Evolutionary conservation across 1,140 invertebrate genomes (phyloP), one percentile per base, ranked within the genome.

Genomic region (Maconellicoccus hirsutus): DNA sequence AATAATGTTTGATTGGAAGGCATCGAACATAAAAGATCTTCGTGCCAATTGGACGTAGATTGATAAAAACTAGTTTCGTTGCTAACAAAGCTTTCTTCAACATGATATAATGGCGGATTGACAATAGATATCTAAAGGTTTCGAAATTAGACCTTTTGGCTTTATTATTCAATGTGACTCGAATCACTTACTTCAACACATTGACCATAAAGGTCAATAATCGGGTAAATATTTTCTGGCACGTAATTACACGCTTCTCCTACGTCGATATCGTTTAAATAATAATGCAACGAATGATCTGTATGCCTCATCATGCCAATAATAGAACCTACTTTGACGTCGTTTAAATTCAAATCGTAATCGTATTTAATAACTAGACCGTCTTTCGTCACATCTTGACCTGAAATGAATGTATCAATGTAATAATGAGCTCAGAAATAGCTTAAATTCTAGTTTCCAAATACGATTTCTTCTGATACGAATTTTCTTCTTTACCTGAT

Each of bases 141-240:
- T 10, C 7, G 25, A 70, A 29, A 19, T 7, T 16, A 7, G 8
- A 70, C 6, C 26, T 29, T 22, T 22, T 7, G 14, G 21, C 12
- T 33, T 70, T 70, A 33, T 7, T 7, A 39, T 38, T 70, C 33
- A 70, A 70, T 25, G 6, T 26, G 19, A 61, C 4, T 22, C 59
- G 61, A 25, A n/a, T 42, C 69, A 29, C 63, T 26, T 59, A 96
- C 93, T 84, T 96, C 91, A 22, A 92, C 91, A 80, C 94, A 97
- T 78, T 94, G 92, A 4, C 94, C 94, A 78, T 96, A 96, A 14
- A 97, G 82, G 82, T 97, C 94, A 38, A 98, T 89, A 0, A 97
- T 93, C n/a, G 92, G 93, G 81, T 92, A 96, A 70, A 96, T 86
- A 79, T 89, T 89, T 63, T 84, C 78, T 52, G 93, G 89, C 39